Base-by-base conservation (phyloP, 1,140 invertebrate genomes). In the Helicoverpa zea region DNA sequence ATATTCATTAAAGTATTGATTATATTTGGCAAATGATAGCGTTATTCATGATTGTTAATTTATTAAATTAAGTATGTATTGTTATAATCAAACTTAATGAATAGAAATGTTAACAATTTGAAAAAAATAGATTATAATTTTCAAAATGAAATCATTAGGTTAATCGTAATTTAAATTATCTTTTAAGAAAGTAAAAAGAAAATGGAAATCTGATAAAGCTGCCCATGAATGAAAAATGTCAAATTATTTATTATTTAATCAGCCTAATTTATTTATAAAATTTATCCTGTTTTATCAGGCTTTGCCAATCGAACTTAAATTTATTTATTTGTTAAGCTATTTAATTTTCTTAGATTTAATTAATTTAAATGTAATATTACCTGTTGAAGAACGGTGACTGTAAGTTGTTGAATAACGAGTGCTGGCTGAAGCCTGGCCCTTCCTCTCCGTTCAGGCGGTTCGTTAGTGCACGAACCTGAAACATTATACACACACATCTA, bases 391-490 rank as follows among this genome's bases (percentile, higher is more conserved):
- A 95, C 3, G 94, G 94, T 74, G 93, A 93, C 85, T 95, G 95
- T 76, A 95, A 84, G 80, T 95, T 95, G 87, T 95, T 94, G 86
- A 95, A 93, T 2, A 94, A 89, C 56, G 93, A 94, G 82, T 95
- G 92, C 58, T 91, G 95, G 95, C 51, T 96, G 95, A 95, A 97
- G 95, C 86, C 96, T 89, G 89, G 95, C 88, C 94, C 96, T 85
- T 98, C 98, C 88, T 98, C 98, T 11, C 98, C 97, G 89, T 98
- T 98, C 68, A 98, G 94, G 84, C 97, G 96, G 86, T 98, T 97
- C 1, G 98, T 98, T 29, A 98, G 94, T 87, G 97, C 98, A 56
- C 98, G 96, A n/a, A 97, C 97, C 97, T 97, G 86, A 11, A 80
- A 78, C 2, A 43, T 56, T 56, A 56, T 29, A 56, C 14, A 56